phyloP scores from a whole-genome alignment of 2,113 vertebrate genomes.

The Sapajus apella region DNA sequence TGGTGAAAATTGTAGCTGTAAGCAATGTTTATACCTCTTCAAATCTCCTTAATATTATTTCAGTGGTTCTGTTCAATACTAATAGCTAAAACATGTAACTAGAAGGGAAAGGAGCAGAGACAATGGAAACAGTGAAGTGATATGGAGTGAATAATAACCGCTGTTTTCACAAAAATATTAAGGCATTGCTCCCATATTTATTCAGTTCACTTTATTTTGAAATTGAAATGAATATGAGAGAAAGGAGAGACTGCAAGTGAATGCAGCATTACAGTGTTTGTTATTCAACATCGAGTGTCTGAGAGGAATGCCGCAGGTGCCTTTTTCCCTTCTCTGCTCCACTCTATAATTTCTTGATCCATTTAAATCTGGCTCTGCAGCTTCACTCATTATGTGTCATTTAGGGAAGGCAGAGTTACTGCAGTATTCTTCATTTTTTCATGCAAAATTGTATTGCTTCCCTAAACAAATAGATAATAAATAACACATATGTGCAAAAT shows the following conservation, averaged over 20 bases:
- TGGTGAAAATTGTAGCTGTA: neutral
- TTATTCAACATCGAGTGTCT: neutral
- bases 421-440: neutral
- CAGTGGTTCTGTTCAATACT: neutral
- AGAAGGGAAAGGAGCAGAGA: neutral
- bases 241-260: neutral
- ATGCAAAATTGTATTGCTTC: neutral
- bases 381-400: neutral
- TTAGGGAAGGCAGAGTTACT: neutral
- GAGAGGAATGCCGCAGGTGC: no score
- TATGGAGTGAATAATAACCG: neutral
- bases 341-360: neutral
- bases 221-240: neutral
- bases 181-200: neutral
- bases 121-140: neutral
- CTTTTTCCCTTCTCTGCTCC: neutral
- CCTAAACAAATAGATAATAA: neutral
- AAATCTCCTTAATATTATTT: neutral
- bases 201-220: neutral
- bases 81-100: neutral
- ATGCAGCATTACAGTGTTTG: neutral
- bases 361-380: neutral
- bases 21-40: neutral
- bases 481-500: neutral
- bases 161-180: neutral